Evolutionary conservation across 2,888 invertebrate genomes (phyloP).

Genomic region (Drosophila austrosaltans): DNA sequence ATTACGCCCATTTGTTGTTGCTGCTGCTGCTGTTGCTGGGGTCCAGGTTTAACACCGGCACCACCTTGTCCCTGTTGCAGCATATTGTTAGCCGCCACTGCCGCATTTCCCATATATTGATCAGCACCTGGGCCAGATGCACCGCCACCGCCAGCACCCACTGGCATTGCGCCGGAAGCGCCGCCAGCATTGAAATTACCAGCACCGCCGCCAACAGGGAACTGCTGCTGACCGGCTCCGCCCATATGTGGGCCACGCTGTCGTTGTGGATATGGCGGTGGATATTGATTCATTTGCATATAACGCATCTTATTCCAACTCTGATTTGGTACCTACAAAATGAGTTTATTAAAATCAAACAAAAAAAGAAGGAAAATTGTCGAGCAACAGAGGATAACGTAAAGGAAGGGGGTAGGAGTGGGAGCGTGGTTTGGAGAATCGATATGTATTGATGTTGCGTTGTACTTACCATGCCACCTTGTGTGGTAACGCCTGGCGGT

Average conservation of each 20-base stretch:
- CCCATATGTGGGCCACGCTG: slow-evolving; percentile 83
- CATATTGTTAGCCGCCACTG: slow-evolving; percentile 50
- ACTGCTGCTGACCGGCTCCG: slow-evolving; percentile 61
- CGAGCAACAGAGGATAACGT: background rate
- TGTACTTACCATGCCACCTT: slow-evolving; percentile 82
- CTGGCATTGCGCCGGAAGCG: slow-evolving; percentile 59
- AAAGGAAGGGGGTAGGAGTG: background rate
- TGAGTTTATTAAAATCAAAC: background rate
- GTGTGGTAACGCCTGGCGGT: slow-evolving; percentile 72
- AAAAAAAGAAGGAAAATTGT: background rate
- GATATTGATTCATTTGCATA: slow-evolving; percentile 82
- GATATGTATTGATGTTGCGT: no score
- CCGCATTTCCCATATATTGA: slow-evolving; percentile 84
- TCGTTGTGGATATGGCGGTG: slow-evolving; percentile 83
- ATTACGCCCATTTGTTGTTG: slow-evolving; percentile 69
- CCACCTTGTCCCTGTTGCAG: slow-evolving; percentile 84
- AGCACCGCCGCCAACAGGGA: slow-evolving; percentile 66
- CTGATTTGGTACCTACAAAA: slow-evolving; percentile 76
- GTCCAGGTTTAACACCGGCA: slow-evolving; percentile 81
- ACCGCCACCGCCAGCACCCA: slow-evolving; percentile 65
- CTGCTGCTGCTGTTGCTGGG: slow-evolving; percentile 68
- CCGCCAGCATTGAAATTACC: slow-evolving; percentile 73
- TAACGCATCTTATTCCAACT: slow-evolving; percentile 84
- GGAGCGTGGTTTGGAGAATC: background rate
- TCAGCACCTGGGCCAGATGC: slow-evolving; percentile 72